phyloP scores from a whole-genome alignment of 2,888 invertebrate genomes.

The Empis livida region DNA sequence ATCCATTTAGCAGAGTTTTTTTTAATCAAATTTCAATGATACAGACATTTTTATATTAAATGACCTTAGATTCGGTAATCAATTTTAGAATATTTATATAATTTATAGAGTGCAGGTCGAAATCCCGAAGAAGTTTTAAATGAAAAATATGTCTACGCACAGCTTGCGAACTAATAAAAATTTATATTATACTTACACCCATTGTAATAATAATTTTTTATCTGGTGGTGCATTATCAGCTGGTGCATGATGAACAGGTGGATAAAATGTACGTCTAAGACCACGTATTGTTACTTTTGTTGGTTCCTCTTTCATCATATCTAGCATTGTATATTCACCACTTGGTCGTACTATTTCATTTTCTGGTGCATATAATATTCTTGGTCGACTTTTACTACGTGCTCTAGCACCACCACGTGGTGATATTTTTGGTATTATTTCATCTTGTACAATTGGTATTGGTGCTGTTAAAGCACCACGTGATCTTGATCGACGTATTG shows the following conservation, averaged over 20 bases:
- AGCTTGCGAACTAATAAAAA: too few species aligned
- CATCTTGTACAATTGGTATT: slow-evolving; percentile 35
- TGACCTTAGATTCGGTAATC: too few species aligned
- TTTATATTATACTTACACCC: slow-evolving; percentile 58
- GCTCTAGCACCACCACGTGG: slow-evolving; percentile 44
- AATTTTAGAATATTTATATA: too few species aligned
- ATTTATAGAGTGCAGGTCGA: too few species aligned
- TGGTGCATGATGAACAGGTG: slow-evolving; percentile 72
- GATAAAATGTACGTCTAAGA: slow-evolving; percentile 71
- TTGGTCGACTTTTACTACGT: slow-evolving; percentile 71
- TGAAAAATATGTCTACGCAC: too few species aligned
- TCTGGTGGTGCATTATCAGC: slow-evolving; percentile 78
- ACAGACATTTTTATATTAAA: too few species aligned
- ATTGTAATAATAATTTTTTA: slow-evolving; percentile 76
- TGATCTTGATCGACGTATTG: slow-evolving; percentile 52
- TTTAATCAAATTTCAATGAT: too few species aligned
- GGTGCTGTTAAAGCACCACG: slow-evolving; percentile 42
- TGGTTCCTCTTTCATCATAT: slow-evolving; percentile 76
- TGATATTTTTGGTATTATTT: slow-evolving; percentile 32
- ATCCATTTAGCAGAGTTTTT: too few species aligned
- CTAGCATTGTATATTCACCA: slow-evolving; percentile 66
- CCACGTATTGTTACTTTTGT: slow-evolving; percentile 73
- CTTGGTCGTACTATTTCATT: slow-evolving; percentile 67
- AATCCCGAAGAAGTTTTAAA: too few species aligned
- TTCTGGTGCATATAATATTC: slow-evolving; percentile 73